Percentiles rank a stretch among this genome's conserved stretches.
Evolutionary conservation across 2,888 invertebrate species (phyloP).

Genomic region (Aleiodes alternator): DNA sequence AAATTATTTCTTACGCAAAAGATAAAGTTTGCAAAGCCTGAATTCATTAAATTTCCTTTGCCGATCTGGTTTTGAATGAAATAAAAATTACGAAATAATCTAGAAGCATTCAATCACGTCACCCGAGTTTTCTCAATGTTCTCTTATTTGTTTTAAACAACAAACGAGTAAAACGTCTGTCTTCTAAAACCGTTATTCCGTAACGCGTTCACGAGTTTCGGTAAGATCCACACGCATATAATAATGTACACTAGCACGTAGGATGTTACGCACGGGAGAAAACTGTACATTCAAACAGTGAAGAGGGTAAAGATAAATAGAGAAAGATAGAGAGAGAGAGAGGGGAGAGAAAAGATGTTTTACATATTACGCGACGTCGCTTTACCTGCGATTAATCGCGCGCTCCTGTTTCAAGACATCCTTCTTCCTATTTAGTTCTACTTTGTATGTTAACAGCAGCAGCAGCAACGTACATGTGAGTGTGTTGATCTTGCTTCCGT

Average conservation of each 20-base stretch:
- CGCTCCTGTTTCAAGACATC: conserved; percentile 53
- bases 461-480: background rate
- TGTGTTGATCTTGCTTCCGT: conserved; percentile 40
- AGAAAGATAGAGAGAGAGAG: conserved; percentile 11
- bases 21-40: background rate
- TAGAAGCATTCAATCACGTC: background rate
- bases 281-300: background rate
- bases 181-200: conserved; percentile 35
- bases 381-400: conserved; percentile 44
- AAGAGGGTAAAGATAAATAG: conserved; percentile 39
- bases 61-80: background rate
- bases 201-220: conserved; percentile 34
- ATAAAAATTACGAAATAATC: conserved; percentile 16
- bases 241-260: conserved; percentile 34
- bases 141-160: background rate
- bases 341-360: conserved; percentile 32
- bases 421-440: conserved; percentile 32
- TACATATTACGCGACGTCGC: conserved; percentile 44
- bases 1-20: background rate
- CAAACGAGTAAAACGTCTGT: conserved; percentile 9
- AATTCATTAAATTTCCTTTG: too few species aligned
- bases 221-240: conserved; percentile 37
- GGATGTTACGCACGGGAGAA: conserved; percentile 35
- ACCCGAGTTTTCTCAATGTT: background rate
- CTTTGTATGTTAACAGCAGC: background rate